A percentile compares a stretch with the other conserved stretches of the same genome.
phyloP scores from a whole-genome alignment of 2,888 invertebrate genomes.

The Drosophila mimica region DNA sequence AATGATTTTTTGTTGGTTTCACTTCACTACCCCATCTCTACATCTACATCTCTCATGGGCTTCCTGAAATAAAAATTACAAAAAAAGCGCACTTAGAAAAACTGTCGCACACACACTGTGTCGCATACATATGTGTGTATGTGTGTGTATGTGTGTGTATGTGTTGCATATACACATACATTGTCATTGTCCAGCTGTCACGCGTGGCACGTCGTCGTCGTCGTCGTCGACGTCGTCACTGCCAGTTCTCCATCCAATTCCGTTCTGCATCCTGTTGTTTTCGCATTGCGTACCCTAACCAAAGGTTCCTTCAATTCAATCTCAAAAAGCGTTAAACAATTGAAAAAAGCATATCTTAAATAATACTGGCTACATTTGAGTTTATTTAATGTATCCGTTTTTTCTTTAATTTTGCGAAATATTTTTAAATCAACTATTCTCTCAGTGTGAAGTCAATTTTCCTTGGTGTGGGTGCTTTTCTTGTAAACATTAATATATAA shows the following conservation, averaged over 20 bases:
- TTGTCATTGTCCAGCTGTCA: slow-evolving; percentile 79
- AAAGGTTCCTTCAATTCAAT: not conserved
- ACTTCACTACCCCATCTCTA: not conserved
- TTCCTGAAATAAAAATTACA: slow-evolving; percentile 65
- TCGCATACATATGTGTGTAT: not conserved
- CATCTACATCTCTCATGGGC: slow-evolving; percentile 31
- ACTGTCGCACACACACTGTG: slow-evolving; percentile 22
- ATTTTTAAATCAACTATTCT: not conserved
- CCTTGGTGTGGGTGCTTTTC: not conserved
- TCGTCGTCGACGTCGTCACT: slow-evolving; percentile 35
- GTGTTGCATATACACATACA: slow-evolving; percentile 32
- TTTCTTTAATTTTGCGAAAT: slow-evolving; percentile 6
- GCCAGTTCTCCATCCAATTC: slow-evolving; percentile 44
- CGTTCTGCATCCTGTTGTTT: slow-evolving; percentile 43
- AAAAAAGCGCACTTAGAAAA: slow-evolving; percentile 59
- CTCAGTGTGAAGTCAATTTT: not conserved
- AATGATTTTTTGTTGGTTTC: slow-evolving; percentile 66
- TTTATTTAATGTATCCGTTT: not conserved
- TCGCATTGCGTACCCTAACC: slow-evolving; percentile 19
- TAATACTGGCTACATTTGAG: not conserved
- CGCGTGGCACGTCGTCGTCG: slow-evolving; percentile 64
- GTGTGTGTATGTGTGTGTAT: not conserved
- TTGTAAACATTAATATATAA: too few species aligned
- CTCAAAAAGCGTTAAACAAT: not conserved
- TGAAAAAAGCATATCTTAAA: not conserved